Evolutionary conservation across 2,888 invertebrate species (phyloP), one percentile per base, ranked within the genome.

Genomic region (Agrypnus murinus): DNA sequence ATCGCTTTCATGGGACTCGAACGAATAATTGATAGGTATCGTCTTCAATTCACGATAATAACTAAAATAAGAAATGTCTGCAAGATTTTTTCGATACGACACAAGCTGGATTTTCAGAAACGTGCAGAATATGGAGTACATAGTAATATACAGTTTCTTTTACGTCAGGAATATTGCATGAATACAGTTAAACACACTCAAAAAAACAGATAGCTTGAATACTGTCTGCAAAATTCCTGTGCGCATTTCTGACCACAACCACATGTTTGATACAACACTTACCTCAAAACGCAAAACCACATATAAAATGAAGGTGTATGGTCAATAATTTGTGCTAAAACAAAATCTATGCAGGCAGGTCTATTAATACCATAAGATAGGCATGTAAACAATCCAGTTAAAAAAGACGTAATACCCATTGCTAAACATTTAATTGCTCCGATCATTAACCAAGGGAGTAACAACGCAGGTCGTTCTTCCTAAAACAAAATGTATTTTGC

Each of bases 361-460:
- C 85, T 81, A 0, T 86, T 84, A 0, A 88, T 84, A 2, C 87
- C 87, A 31, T 88, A 79, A 0, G 87, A 80, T 0, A 87, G 81
- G 71, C 88, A 89, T 1, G 86, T 86, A 8, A 86, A 88, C 2
- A 87, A 82, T 0, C 89, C 89, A 7, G 87, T 77, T 0, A 87
- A 83, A 60, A 88, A 77, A 70, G 87, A 85, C 17, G 86, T 84
- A 46, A 88, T 78, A 75, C 88, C 88, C 65, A 87, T 87, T 1
- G 87, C 79, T 14, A 88, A 79, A 74, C 86, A 85, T 65, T 87
- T 86, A 50, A 88, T 79, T 0, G 87, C 87, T 14, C 88, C 87
- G 58, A 89, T 78, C 10, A 87, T 78, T 0, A 89, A 81, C 89
- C 89, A 89, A 0, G 89, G 89, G 0, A 89, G 78, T 3, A 89